Base-by-base conservation (phyloP, 1,140 invertebrate species). In the Sarcophaga bullata region DNA sequence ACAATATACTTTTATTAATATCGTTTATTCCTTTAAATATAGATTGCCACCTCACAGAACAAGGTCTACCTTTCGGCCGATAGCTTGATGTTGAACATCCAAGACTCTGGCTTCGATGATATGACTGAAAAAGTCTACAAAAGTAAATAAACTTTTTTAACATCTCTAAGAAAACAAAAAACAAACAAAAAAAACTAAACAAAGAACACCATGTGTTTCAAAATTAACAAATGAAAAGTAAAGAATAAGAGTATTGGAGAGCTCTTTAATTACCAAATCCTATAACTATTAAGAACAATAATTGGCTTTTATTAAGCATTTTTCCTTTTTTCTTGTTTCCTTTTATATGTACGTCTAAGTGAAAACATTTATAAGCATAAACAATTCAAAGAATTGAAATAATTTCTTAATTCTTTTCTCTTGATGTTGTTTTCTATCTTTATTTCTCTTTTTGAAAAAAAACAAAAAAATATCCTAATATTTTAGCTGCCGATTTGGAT, bases 1-100 rank as follows among this genome's bases (percentile, higher is more conserved):
- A 54, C 19, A 19, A 25, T 0, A 11, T 49, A 80, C 9, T 82
- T 58, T 78, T 1, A 8, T 37, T 80, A 84, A 85, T 84, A 37
- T 37, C 25, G 1, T 37, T 37, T 37, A 37, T 37, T 37, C 25
- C n/a, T 37, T 15, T 8, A 15, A 19, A 19, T 19, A 84, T 89
- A 97, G 97, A 95, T 99, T 91, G 95, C 98, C 48, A 94, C 93
- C 87, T 98, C 98, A 50, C 97, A 98, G 90, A 99, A 99, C 91
- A 94, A 95, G 91, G 96, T 99, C 6, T 99, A 97, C 91, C 93
- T 99, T 73, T 97, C 95, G 89, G 96, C 97, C 73, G 96, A 95
- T 87, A 95, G 95, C 86, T 92, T 99, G 82, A 99, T 99, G 98
- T 92, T 99, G 89, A 99, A 99, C 90, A 95, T 99, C 87, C 96